phyloP scores from a whole-genome alignment of 1,140 invertebrate genomes.

The Orchesella cincta region DNA sequence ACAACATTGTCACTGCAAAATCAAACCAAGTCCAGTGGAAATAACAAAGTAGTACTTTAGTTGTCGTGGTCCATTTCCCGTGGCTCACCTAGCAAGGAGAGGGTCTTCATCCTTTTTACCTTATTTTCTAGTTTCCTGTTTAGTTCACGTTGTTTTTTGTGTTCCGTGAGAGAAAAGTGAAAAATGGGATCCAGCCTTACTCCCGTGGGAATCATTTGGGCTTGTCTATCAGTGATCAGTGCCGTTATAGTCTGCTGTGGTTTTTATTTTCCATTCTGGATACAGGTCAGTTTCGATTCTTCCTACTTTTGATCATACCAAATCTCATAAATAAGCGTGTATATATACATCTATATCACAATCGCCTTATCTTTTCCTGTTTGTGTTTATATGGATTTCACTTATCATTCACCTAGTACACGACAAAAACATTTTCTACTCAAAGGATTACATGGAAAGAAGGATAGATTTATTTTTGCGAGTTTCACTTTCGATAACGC shows the following conservation, averaged over 20 bases:
- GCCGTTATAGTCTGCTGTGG: conserved; percentile 66
- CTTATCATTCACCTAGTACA: no score
- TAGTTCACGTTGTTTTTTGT: neutral
- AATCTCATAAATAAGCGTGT: no score
- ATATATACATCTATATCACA: no score
- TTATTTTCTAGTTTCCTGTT: neutral
- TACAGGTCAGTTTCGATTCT: conserved; percentile 61
- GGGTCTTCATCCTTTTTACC: neutral
- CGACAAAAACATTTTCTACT: no score
- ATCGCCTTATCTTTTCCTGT: no score
- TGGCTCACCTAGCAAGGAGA: neutral
- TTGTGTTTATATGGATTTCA: no score
- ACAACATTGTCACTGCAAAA: no score
- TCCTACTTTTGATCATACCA: neutral
- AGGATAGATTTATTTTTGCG: no score
- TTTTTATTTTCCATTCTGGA: conserved; percentile 73
- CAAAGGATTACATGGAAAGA: no score
- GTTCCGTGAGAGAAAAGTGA: neutral
- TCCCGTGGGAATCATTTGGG: conserved; percentile 67
- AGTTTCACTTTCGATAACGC: no score
- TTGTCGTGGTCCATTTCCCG: neutral
- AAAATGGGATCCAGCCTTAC: conserved; percentile 62
- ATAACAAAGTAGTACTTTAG: no score
- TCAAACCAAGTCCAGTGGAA: no score
- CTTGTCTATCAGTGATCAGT: conserved; percentile 64